phyloP scores from a whole-genome alignment of 2,888 invertebrate genomes.

The Conomelus anceps region DNA sequence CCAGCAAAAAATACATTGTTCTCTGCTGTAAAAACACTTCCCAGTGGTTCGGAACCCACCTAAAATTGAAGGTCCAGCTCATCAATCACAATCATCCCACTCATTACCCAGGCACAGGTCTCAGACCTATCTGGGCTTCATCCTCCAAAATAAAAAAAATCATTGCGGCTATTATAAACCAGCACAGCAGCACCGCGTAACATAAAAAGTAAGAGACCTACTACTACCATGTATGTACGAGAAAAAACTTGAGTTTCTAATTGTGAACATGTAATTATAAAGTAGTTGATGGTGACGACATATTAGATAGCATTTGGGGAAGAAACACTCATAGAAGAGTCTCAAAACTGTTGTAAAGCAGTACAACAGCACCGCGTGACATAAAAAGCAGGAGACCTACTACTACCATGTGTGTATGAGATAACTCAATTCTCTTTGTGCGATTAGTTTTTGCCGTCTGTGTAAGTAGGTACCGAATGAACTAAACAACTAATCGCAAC shows the following conservation, averaged over 20 bases:
- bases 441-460: not conserved
- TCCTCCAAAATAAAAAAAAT: too few species aligned
- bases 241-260: too few species aligned
- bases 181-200: not conserved
- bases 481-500: not conserved
- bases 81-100: too few species aligned
- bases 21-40: too few species aligned
- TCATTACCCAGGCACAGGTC: too few species aligned
- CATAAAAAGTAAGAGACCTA: not conserved
- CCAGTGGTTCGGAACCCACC: too few species aligned
- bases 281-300: not conserved
- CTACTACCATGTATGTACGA: not conserved
- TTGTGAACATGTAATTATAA: too few species aligned
- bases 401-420: not conserved
- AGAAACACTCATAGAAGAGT: not conserved
- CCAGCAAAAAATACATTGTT: too few species aligned
- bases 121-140: too few species aligned
- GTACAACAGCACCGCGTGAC: not conserved
- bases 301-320: not conserved
- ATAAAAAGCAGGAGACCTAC: not conserved
- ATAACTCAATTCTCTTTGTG: not conserved
- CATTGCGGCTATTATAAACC: too few species aligned
- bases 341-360: not conserved
- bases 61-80: too few species aligned
- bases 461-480: not conserved